Conservation (phyloP, 2,797 vertebrate genomes). For the Cygnus olor region DNA sequence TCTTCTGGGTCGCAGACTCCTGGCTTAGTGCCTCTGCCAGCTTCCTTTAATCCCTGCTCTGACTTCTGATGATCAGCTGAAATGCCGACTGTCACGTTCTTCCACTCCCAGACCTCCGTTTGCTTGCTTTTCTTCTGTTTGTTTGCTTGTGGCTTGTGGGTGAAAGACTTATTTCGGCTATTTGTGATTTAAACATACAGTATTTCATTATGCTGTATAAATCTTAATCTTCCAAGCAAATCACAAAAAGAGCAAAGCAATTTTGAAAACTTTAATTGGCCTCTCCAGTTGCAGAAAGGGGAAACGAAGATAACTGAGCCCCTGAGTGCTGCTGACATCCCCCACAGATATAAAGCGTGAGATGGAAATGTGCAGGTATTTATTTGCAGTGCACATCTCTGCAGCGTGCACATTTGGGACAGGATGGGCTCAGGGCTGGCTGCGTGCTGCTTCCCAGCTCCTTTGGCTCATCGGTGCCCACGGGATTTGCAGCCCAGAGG, state of each 20-base stretch:
- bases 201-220: neutral
- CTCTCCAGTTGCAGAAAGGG: neutral
- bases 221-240: neutral
- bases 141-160: neutral
- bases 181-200: neutral
- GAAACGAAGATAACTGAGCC: neutral
- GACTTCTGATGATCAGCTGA: neutral
- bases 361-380: accelerated
- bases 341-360: accelerated
- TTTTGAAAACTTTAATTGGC: neutral
- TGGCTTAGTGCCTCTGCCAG: neutral
- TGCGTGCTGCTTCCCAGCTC: neutral
- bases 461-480: neutral
- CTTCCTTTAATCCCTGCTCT: neutral
- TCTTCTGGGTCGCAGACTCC: neutral
- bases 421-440: neutral
- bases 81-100: neutral
- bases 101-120: neutral
- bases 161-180: neutral
- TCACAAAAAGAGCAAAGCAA: accelerated
- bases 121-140: neutral
- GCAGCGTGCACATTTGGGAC: neutral
- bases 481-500: accelerated
- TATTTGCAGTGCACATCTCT: accelerated
- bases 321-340: neutral